Evolutionary conservation across 2,113 vertebrate species (phyloP).

Genomic region (Python bivittatus): DNA sequence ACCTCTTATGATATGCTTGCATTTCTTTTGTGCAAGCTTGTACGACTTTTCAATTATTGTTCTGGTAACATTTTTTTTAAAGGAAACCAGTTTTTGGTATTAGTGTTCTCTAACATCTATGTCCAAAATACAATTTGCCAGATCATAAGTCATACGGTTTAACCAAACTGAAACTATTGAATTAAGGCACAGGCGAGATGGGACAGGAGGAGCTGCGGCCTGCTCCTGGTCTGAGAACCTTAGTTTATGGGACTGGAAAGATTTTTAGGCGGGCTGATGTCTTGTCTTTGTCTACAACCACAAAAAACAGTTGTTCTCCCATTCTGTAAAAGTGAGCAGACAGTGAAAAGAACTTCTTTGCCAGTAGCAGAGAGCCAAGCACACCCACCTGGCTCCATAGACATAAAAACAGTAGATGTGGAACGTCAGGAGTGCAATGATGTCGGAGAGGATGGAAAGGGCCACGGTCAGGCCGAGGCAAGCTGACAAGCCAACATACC

Average conservation of each 20-base stretch:
- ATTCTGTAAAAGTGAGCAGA: background rate
- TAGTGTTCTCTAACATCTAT: background rate
- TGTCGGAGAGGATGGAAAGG: constrained; percentile 91
- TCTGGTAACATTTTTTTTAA: background rate
- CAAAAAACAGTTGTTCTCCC: background rate
- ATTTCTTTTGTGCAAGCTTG: background rate
- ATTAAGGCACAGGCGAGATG: background rate
- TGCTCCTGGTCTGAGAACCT: background rate
- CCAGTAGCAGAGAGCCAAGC: background rate
- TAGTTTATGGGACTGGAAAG: background rate
- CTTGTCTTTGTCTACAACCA: background rate
- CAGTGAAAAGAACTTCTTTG: background rate
- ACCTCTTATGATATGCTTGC: too few relatives aligned
- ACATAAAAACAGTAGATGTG: constrained; percentile 99
- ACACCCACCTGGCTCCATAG: constrained; percentile 91
- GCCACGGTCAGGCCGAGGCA: constrained; percentile 91
- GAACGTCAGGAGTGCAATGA: constrained; percentile 92
- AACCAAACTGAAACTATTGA: background rate
- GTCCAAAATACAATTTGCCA: background rate
- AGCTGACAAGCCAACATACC: constrained; percentile 91
- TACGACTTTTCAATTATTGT: background rate
- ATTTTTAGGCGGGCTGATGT: background rate
- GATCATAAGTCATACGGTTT: background rate
- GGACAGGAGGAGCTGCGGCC: background rate
- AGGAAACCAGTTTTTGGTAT: background rate